Evolutionary conservation across 2,888 invertebrate genomes (phyloP).

Genomic region (Cerastis leucographa): DNA sequence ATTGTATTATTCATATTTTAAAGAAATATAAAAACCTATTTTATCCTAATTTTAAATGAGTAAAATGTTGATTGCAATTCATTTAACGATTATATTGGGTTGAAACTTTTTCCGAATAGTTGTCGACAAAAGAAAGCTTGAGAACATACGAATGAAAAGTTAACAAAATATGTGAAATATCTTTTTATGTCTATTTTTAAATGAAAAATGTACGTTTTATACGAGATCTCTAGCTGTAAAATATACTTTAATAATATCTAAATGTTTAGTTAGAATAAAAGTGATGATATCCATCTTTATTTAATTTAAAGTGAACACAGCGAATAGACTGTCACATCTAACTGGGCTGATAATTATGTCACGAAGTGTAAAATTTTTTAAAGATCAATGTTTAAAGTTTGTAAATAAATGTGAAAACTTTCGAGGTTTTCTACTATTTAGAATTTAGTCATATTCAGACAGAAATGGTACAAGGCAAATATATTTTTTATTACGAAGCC

Average conservation of each 20-base stretch:
- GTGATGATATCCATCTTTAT: background rate
- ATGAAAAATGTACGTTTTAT: conserved; percentile 49
- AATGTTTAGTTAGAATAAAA: conserved; percentile 40
- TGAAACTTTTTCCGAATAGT: background rate
- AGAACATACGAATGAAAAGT: background rate
- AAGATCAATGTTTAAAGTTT: conserved; percentile 28
- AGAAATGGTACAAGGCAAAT: conserved; percentile 37
- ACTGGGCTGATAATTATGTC: conserved; percentile 1
- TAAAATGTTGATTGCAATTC: background rate
- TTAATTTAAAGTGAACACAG: background rate
- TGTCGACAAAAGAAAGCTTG: background rate
- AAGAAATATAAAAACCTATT: background rate
- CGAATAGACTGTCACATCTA: background rate
- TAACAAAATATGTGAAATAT: conserved; percentile 13
- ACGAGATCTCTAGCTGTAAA: conserved; percentile 50
- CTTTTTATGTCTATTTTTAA: conserved; percentile 17
- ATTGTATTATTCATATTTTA: background rate
- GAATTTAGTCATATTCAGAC: conserved; percentile 14
- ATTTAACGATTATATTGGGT: background rate
- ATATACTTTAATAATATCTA: conserved; percentile 16
- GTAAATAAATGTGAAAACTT: conserved; percentile 62
- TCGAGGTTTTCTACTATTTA: conserved; percentile 62
- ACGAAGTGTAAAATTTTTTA: conserved; percentile 17
- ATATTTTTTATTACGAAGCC: background rate
- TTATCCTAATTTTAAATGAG: too few species aligned